Evolutionary conservation across 2,797 vertebrate genomes (phyloP).

Genomic region (Eidolon dupreanum): DNA sequence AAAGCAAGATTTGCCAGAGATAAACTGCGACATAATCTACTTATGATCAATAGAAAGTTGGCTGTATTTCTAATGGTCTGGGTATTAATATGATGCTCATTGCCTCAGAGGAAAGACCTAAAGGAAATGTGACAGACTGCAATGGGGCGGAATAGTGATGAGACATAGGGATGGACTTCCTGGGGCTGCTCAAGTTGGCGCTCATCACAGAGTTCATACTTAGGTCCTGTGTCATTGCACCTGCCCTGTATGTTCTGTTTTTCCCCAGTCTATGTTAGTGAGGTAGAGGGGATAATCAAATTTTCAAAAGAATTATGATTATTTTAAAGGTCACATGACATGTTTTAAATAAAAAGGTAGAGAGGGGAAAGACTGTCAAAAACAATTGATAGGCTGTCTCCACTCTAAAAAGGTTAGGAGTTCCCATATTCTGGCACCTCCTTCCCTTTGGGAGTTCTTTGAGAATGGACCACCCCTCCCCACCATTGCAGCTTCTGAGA

Average conservation of each 20-base stretch:
- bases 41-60: conserved; percentile 70
- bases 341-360: background rate
- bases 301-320: background rate
- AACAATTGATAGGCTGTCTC: background rate
- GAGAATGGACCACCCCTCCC: background rate
- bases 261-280: background rate
- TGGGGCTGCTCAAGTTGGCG: background rate
- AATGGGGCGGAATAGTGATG: background rate
- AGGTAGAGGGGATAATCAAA: background rate
- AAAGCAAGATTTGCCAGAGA: conserved; percentile 75
- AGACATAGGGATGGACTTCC: background rate
- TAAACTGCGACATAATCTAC: conserved; percentile 68
- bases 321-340: background rate
- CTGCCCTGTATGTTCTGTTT: background rate
- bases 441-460: background rate
- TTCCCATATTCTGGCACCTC: background rate
- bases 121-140: background rate
- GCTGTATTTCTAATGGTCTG: conserved; percentile 55
- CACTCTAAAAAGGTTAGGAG: background rate
- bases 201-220: background rate
- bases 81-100: background rate
- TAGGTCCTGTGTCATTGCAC: background rate
- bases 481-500: background rate
- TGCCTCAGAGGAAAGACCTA: conserved; percentile 25
- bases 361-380: background rate